Evolutionary conservation across 2,888 invertebrate species (phyloP).

Genomic region (Xanthostigma xanthostigma): DNA sequence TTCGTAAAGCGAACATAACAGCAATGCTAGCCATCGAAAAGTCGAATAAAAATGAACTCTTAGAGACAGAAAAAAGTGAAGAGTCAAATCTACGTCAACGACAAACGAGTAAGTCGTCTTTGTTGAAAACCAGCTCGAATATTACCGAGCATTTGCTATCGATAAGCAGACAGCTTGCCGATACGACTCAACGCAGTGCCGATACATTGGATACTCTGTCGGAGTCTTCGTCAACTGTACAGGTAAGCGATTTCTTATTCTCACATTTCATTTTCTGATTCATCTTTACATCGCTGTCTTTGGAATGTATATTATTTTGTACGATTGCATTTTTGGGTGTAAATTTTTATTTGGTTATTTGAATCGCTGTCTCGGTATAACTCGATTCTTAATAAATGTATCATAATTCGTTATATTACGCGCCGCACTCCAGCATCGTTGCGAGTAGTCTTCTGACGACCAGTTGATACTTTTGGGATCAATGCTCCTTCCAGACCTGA

Average conservation of each 20-base stretch:
- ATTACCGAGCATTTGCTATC: conserved; percentile 75
- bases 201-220: conserved; percentile 67
- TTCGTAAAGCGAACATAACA: conserved; percentile 65
- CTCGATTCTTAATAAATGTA: too few relatives aligned
- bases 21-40: conserved; percentile 68
- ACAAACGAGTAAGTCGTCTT: conserved; percentile 40
- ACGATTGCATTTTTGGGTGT: too few relatives aligned
- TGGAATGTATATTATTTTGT: too few relatives aligned
- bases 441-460: too few relatives aligned
- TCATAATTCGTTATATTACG: too few relatives aligned
- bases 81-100: conserved; percentile 39
- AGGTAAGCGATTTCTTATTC: conserved; percentile 27
- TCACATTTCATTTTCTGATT: neutral
- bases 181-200: conserved; percentile 76
- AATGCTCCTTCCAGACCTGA: too few relatives aligned
- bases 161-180: conserved; percentile 72
- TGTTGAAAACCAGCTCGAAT: conserved; percentile 55
- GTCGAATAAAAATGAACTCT: conserved; percentile 53
- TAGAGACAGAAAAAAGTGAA: conserved; percentile 39
- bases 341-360: too few relatives aligned
- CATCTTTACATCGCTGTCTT: neutral
- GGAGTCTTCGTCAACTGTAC: conserved; percentile 51
- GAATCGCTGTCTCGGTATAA: too few relatives aligned
- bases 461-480: too few relatives aligned
- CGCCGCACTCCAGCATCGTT: too few relatives aligned